A percentile compares a stretch with the other conserved stretches of the same genome.
Evolutionary conservation across 2,113 vertebrate genomes (phyloP).

Genomic region (Notechis scutatus): DNA sequence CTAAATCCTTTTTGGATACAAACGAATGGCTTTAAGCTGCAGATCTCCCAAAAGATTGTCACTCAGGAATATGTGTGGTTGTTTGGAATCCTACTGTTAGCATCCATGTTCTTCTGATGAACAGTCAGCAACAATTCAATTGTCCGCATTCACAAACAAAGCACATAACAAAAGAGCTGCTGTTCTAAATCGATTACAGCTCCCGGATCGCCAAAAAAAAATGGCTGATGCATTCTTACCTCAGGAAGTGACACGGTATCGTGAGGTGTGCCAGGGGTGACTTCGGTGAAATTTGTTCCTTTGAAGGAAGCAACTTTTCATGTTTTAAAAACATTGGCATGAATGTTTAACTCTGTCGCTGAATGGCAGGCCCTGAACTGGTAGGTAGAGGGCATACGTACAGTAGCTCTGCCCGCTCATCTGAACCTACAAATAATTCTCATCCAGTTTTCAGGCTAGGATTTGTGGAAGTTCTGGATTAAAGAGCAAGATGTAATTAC

Average conservation of each 20-base stretch:
- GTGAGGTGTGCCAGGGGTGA: not conserved
- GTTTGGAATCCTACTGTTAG: not conserved
- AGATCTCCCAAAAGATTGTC: constrained; percentile 8
- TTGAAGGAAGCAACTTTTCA: not conserved
- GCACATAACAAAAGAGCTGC: not conserved
- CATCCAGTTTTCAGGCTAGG: constrained; percentile 11
- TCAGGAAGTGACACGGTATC: not conserved
- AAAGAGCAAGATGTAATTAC: not conserved
- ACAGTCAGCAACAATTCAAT: not conserved
- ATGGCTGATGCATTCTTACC: not conserved
- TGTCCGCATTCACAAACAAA: not conserved
- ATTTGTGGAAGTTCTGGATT: not conserved
- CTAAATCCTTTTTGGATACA: not conserved
- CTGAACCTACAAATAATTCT: not conserved
- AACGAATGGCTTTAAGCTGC: not conserved
- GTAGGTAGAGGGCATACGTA: not conserved
- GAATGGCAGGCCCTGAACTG: not conserved
- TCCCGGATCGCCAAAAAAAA: not conserved
- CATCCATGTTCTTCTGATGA: not conserved
- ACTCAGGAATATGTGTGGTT: constrained; percentile 6
- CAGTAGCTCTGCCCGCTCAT: no score
- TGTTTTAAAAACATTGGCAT: not conserved
- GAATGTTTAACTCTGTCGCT: not conserved
- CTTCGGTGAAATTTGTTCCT: not conserved
- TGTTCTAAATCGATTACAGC: not conserved